Evolutionary conservation across 1,140 invertebrate genomes (phyloP).

Genomic region (Choristoneura fumiferana): DNA sequence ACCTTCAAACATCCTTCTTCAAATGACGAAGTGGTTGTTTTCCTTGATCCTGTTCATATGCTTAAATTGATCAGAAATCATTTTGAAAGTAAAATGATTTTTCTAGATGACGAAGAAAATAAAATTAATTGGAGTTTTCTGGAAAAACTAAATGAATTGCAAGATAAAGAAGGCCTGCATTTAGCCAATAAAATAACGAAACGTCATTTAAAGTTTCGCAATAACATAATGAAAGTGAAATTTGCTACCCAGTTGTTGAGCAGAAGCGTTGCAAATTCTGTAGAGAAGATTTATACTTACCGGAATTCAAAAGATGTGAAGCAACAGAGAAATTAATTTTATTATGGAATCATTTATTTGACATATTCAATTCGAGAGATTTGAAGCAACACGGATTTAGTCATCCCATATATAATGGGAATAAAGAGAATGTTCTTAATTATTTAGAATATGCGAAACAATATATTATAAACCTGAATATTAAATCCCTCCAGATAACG

Average conservation of each 20-base stretch:
- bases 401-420: background rate
- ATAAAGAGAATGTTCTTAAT: slow-evolving; percentile 6
- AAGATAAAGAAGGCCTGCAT: slow-evolving; percentile 7
- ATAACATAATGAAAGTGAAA: slow-evolving; percentile 11
- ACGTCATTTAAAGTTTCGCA: background rate
- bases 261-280: slow-evolving; percentile 8
- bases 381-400: background rate
- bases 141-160: slow-evolving; percentile 1
- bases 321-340: slow-evolving; percentile 5
- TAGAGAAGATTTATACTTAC: slow-evolving; percentile 2
- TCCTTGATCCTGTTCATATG: slow-evolving; percentile 28
- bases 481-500: too few species aligned
- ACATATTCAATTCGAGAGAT: slow-evolving; percentile 6
- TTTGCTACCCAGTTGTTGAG: slow-evolving; percentile 10
- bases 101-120: background rate
- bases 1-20: slow-evolving; percentile 21
- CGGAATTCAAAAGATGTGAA: background rate
- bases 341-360: background rate
- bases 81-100: background rate
- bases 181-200: slow-evolving; percentile 13
- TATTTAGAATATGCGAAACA: background rate
- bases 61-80: slow-evolving; percentile 16
- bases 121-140: background rate
- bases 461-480: slow-evolving; percentile 14
- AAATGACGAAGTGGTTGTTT: slow-evolving; percentile 20